phyloP scores from a whole-genome alignment of 1,140 invertebrate species.

The Meloidogyne hapla region DNA sequence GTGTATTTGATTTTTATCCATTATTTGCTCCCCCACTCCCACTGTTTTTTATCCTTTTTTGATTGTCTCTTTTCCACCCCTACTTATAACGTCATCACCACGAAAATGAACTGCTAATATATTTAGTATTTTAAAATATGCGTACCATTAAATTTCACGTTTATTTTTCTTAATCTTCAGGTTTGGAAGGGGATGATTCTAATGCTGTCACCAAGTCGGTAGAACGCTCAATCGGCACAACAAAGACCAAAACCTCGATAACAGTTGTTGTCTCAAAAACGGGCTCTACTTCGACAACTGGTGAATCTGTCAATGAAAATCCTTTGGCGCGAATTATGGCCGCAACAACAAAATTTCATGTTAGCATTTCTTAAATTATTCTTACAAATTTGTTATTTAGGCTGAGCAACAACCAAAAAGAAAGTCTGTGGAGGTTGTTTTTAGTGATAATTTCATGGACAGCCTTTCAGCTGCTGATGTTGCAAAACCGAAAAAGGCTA shows the following conservation, averaged over 20 bases:
- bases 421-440: constrained; percentile 15
- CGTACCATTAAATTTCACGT: no score
- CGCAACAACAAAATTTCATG: constrained; percentile 13
- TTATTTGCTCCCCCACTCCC: no score
- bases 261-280: neutral
- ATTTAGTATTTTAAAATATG: no score
- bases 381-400: neutral
- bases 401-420: constrained; percentile 19
- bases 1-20: no score
- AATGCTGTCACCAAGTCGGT: neutral
- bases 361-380: neutral
- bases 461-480: constrained; percentile 8
- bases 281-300: neutral
- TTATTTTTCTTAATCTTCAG: neutral
- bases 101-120: neutral
- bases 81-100: neutral
- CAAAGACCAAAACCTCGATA: neutral
- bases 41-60: no score
- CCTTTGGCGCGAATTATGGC: constrained; percentile 21
- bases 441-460: constrained; percentile 24
- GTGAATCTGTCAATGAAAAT: neutral
- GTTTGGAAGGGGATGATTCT: constrained; percentile 11
- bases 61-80: neutral
- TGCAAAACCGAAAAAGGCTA: constrained; percentile 3
- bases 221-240: neutral